Conservation (phyloP, 2,797 vertebrate genomes). For the Eidolon dupreanum region DNA sequence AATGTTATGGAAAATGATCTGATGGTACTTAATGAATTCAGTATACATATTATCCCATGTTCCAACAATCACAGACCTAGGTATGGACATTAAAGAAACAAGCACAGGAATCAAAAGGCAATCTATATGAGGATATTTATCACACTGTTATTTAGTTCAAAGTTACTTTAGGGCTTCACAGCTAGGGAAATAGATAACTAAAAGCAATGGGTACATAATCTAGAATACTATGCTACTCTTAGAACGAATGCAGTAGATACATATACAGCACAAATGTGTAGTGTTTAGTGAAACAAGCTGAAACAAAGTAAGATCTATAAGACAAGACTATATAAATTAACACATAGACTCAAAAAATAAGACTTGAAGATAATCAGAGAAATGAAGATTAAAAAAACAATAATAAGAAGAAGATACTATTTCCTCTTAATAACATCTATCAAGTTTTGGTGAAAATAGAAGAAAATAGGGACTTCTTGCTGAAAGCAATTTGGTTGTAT, state of each 20-base stretch:
- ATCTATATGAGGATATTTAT: neutral
- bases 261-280: neutral
- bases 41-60: neutral
- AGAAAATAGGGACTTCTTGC: neutral
- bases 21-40: neutral
- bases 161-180: neutral
- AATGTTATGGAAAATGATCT: neutral
- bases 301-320: neutral
- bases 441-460: neutral
- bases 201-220: neutral
- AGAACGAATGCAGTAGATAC: neutral
- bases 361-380: neutral
- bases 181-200: neutral
- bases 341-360: neutral
- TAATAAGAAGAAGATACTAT: neutral
- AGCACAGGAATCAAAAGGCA: neutral
- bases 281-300: neutral
- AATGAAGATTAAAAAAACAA: neutral
- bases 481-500: neutral
- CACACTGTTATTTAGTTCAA: neutral
- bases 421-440: neutral
- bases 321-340: neutral
- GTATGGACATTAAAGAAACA: neutral
- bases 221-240: neutral
- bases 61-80: neutral